These are phyloP conservation scores for Rhingia campestris DNA, from an alignment of 2,888 invertebrate species.

Conservation along the genomic window DNA sequence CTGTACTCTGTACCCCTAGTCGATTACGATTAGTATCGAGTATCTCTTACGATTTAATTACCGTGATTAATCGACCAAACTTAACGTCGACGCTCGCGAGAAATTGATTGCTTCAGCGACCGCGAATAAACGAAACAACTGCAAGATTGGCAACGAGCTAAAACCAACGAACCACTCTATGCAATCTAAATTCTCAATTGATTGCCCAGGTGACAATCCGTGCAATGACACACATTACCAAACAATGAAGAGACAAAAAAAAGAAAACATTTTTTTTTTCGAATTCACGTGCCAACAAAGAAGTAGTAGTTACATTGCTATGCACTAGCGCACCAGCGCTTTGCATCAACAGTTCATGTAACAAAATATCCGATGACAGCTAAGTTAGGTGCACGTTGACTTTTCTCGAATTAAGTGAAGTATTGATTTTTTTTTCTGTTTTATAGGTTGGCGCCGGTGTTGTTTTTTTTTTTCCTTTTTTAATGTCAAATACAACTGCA, in stretches of 20 bases:
- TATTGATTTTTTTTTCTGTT: constrained; percentile 25
- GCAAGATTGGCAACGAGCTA: constrained; percentile 29
- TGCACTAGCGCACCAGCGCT: constrained; percentile 43
- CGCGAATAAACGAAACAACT: constrained; percentile 39
- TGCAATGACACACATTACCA: constrained; percentile 51
- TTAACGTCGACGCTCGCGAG: constrained; percentile 51
- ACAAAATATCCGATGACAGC: constrained; percentile 67
- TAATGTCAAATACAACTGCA: constrained; percentile 3
- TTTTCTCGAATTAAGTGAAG: constrained; percentile 11
- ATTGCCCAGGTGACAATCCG: constrained; percentile 52
- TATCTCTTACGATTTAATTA: constrained; percentile 36
- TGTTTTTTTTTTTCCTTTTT: not conserved
- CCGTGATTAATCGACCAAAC: constrained; percentile 51
- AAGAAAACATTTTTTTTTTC: constrained; percentile 15
- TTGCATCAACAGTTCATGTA: constrained; percentile 39
- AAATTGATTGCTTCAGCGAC: constrained; percentile 61
- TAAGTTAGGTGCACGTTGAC: constrained; percentile 30
- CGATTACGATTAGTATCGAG: constrained; percentile 38
- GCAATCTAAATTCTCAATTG: constrained; percentile 31
- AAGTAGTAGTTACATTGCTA: constrained; percentile 7
- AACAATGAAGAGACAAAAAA: constrained; percentile 13
- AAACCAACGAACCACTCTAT: constrained; percentile 31
- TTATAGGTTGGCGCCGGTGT: constrained; percentile 12
- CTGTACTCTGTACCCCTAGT: too few species aligned
- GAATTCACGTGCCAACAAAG: constrained; percentile 61